phyloP scores from a whole-genome alignment of 1,140 invertebrate genomes.

The Rhopalosiphum padi region DNA sequence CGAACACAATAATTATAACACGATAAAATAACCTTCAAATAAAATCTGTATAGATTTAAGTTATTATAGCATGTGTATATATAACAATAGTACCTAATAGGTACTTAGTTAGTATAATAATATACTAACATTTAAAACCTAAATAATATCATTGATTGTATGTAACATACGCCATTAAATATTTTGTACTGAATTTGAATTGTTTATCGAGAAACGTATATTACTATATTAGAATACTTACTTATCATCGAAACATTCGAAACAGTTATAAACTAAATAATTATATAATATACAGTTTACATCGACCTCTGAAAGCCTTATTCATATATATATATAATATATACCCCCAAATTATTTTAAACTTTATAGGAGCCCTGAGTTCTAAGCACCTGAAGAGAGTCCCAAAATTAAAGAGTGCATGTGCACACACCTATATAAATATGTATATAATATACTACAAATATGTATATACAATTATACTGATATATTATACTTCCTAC shows the following conservation, averaged over 20 bases:
- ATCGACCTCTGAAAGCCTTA: neutral
- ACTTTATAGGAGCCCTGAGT: neutral
- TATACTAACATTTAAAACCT: neutral
- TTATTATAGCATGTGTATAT: neutral
- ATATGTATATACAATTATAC: too few relatives aligned
- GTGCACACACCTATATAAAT: neutral
- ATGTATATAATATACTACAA: too few relatives aligned
- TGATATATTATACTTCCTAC: too few relatives aligned
- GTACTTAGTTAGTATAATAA: neutral
- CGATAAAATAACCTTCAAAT: neutral
- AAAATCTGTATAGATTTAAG: neutral
- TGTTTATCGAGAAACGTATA: neutral
- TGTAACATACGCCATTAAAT: neutral
- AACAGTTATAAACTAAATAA: neutral
- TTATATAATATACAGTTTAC: neutral
- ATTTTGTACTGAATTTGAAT: neutral
- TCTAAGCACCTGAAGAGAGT: neutral
- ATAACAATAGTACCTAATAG: neutral
- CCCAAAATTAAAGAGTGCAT: neutral
- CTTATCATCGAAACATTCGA: neutral
- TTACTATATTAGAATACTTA: neutral
- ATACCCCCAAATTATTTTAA: neutral
- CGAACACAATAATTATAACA: neutral
- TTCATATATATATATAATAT: neutral
- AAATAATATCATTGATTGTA: neutral